Percentiles rank a stretch among this genome's conserved stretches.
Conservation (phyloP, 2,888 invertebrate genomes). For the Dysmachus trigonus region DNA sequence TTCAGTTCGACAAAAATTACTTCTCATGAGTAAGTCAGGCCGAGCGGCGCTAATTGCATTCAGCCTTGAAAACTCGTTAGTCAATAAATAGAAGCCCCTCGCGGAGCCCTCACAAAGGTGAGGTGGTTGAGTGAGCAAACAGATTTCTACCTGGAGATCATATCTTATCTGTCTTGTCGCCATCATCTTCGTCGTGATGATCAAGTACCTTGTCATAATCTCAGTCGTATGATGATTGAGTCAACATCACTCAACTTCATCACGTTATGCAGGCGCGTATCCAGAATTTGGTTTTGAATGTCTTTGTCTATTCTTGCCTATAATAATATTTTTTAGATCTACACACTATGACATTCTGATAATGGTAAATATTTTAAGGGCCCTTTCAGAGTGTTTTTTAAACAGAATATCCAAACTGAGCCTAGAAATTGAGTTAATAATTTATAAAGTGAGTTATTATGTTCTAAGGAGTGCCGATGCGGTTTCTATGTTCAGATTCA, state of each 20-base stretch:
- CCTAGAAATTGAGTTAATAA: too few relatives aligned
- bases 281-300: too few relatives aligned
- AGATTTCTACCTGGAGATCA: neutral
- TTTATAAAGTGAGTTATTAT: too few relatives aligned
- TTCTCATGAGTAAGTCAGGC: neutral
- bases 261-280: neutral
- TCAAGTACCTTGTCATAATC: neutral
- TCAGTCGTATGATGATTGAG: neutral
- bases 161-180: neutral
- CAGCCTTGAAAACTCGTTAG: neutral
- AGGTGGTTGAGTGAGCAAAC: neutral
- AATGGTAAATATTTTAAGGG: too few relatives aligned
- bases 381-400: too few relatives aligned
- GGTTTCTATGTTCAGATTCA: too few relatives aligned
- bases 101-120: neutral
- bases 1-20: neutral
- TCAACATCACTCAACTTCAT: conserved; percentile 12
- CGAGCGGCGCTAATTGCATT: neutral
- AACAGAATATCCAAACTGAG: too few relatives aligned
- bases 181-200: neutral
- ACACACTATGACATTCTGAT: too few relatives aligned
- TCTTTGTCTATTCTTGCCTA: too few relatives aligned
- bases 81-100: neutral
- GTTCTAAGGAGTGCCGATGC: too few relatives aligned
- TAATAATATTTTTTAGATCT: too few relatives aligned